A percentile compares a stretch with the other conserved stretches of the same genome.
phyloP scores from a whole-genome alignment of 2,888 invertebrate species.

The Caenorhabditis drosophilae region DNA sequence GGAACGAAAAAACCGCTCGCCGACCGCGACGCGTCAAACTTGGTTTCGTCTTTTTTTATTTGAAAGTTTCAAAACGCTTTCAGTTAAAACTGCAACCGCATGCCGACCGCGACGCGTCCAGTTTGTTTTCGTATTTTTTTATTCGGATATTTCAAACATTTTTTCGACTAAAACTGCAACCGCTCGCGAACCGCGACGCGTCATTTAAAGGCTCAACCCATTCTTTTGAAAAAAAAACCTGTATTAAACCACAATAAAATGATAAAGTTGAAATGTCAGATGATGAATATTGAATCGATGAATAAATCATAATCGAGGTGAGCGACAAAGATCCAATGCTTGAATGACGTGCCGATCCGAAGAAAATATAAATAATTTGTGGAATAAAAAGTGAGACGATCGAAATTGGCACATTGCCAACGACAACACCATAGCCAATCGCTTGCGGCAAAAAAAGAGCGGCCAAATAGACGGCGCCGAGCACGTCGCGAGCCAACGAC shows the following conservation, averaged over 20 bases:
- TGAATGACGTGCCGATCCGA: constrained; percentile 45
- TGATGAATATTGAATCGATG: constrained; percentile 13
- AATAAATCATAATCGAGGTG: constrained; percentile 32
- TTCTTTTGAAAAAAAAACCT: no score
- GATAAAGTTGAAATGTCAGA: constrained; percentile 22
- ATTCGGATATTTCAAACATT: no score
- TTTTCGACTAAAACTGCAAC: no score
- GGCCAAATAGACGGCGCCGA: constrained; percentile 33
- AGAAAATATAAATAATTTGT: constrained; percentile 41
- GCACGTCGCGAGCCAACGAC: constrained; percentile 22
- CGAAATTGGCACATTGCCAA: constrained; percentile 37
- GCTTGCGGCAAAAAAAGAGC: constrained; percentile 29
- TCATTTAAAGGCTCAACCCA: no score
- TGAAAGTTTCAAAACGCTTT: background rate
- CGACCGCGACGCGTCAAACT: background rate
- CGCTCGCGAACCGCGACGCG: no score
- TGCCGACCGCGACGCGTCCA: no score
- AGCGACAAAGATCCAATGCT: constrained; percentile 39
- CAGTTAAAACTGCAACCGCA: no score
- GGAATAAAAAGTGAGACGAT: constrained; percentile 41
- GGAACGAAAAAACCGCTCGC: no score
- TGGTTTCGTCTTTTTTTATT: background rate
- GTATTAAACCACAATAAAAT: constrained; percentile 28
- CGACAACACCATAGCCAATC: constrained; percentile 37
- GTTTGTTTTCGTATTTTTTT: no score